phyloP scores from a whole-genome alignment of 92 coral and sea anemone species.

The Epizoanthus fatuus region DNA sequence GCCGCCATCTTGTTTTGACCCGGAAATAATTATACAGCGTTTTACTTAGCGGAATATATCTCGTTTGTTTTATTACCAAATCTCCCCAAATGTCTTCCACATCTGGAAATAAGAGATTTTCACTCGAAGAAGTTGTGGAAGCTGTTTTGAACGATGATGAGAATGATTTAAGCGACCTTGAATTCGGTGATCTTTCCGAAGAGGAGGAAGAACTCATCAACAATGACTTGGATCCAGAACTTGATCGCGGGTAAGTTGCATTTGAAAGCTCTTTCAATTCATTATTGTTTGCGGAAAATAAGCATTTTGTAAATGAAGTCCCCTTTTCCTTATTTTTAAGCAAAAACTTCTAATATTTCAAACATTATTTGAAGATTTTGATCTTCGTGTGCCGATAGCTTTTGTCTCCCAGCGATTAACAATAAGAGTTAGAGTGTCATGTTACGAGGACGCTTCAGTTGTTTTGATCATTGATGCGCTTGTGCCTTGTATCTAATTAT shows the following conservation, averaged over 20 bases:
- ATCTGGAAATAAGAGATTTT: slow-evolving; percentile 6
- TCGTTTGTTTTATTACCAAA: background rate
- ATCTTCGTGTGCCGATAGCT: background rate
- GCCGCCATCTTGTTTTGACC: slow-evolving; percentile 18
- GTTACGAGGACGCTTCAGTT: background rate
- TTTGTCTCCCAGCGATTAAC: background rate
- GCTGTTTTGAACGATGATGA: slow-evolving; percentile 12
- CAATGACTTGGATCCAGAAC: slow-evolving; percentile 26
- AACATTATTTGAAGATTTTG: background rate
- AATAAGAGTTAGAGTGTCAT: background rate
- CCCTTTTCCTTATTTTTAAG: background rate
- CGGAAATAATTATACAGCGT: too few relatives aligned
- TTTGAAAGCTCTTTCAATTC: background rate
- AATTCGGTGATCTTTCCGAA: slow-evolving; percentile 30
- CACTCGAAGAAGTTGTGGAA: slow-evolving; percentile 21
- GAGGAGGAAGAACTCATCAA: slow-evolving; percentile 41
- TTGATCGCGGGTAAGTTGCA: slow-evolving; percentile 20
- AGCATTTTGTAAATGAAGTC: background rate
- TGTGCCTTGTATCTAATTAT: background rate
- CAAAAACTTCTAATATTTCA: background rate
- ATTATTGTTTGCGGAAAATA: background rate
- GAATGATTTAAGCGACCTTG: slow-evolving; percentile 33
- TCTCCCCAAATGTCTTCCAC: background rate
- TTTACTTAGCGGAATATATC: background rate
- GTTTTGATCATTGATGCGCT: background rate